These are phyloP conservation scores for Tursiops truncatus DNA, from an alignment of 2,113 vertebrate species.

Conservation along the genomic window DNA sequence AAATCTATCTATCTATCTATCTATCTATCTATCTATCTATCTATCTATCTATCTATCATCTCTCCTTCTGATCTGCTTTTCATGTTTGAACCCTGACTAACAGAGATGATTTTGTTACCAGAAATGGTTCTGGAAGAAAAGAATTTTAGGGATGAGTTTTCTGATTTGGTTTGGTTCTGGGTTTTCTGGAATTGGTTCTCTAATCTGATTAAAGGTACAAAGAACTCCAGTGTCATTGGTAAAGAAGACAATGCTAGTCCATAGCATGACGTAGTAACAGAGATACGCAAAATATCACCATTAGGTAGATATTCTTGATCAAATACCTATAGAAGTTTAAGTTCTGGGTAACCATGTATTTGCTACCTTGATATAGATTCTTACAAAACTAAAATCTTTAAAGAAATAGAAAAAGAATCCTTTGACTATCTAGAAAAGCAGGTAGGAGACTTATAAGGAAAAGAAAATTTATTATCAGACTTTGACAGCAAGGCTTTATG, in stretches of 20 bases:
- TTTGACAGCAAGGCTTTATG: not conserved
- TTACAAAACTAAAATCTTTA: not conserved
- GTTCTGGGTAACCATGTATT: not conserved
- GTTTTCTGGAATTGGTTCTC: not conserved
- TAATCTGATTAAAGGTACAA: not conserved
- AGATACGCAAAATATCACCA: not conserved
- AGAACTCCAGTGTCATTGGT: not conserved
- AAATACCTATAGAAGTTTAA: not conserved
- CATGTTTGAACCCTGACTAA: not conserved
- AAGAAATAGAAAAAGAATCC: not conserved
- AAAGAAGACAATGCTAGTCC: not conserved
- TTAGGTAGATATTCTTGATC: not conserved
- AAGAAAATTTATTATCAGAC: not conserved
- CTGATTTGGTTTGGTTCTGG: not conserved
- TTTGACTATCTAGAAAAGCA: not conserved
- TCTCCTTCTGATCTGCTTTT: not conserved
- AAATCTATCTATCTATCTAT: too few relatives aligned
- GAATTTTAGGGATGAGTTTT: not conserved
- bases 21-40: too few relatives aligned
- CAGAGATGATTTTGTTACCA: not conserved
- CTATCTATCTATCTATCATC: too few relatives aligned
- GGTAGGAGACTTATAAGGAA: not conserved
- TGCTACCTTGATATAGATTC: not conserved
- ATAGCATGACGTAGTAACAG: not conserved
- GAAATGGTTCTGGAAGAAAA: not conserved